Evolutionary conservation across 2,888 invertebrate species (phyloP).

Genomic region (Platerodrilus igneus): DNA sequence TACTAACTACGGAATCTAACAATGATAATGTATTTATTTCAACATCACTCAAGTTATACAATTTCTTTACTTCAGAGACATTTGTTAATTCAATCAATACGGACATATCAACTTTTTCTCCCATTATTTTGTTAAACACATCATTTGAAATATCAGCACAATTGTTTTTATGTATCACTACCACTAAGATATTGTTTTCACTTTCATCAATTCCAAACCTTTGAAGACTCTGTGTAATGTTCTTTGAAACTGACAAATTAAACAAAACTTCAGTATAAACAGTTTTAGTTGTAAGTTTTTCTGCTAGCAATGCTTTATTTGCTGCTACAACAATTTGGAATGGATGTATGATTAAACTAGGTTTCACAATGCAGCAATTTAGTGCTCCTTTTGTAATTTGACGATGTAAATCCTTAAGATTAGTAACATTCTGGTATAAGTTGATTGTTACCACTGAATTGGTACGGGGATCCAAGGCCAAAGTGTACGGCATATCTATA

Average conservation of each 20-base stretch:
- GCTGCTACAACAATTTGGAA: slow-evolving; percentile 62
- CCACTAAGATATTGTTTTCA: slow-evolving; percentile 50
- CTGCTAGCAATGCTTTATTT: slow-evolving; percentile 58
- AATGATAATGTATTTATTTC: slow-evolving; percentile 48
- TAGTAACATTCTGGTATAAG: slow-evolving; percentile 57
- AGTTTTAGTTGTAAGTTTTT: slow-evolving; percentile 58
- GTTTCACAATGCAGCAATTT: slow-evolving; percentile 60
- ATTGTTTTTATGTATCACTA: slow-evolving; percentile 43
- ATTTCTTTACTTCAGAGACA: slow-evolving; percentile 51
- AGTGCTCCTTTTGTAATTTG: slow-evolving; percentile 55
- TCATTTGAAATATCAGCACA: slow-evolving; percentile 37
- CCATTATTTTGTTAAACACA: slow-evolving; percentile 52
- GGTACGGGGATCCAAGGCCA: slow-evolving; percentile 34
- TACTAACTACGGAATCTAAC: slow-evolving; percentile 59
- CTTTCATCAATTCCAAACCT: slow-evolving; percentile 59
- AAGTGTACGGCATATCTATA: slow-evolving; percentile 23
- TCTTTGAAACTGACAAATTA: slow-evolving; percentile 63
- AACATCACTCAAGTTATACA: slow-evolving; percentile 57
- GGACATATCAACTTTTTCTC: slow-evolving; percentile 51
- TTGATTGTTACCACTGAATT: slow-evolving; percentile 43
- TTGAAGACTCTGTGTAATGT: slow-evolving; percentile 62
- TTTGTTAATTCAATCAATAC: slow-evolving; percentile 51
- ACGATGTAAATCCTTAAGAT: slow-evolving; percentile 52
- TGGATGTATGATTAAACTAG: slow-evolving; percentile 56
- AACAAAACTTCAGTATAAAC: slow-evolving; percentile 64